Base-by-base conservation (phyloP, 2,888 invertebrate genomes). In the Eumerus sabulonum region DNA sequence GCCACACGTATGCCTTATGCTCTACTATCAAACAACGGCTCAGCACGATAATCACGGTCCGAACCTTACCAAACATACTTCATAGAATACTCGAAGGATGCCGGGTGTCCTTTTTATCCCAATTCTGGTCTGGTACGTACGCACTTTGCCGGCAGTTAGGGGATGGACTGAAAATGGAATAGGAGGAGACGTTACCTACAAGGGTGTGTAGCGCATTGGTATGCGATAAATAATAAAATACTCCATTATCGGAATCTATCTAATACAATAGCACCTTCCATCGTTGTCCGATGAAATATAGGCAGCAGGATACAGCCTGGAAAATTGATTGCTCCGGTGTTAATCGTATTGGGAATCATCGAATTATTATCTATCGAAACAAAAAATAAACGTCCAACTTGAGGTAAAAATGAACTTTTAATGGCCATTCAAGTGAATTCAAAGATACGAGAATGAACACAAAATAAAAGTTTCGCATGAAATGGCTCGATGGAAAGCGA, bases 201-300 rank as follows among this genome's bases (percentile, higher is more conserved):
- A 54, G 50, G 50, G 14, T 27, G 27, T 13, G 48, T 7, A 2
- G 36, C 48, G 59, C 64, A 71, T 54, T 63, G 62, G 47, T 42
- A 72, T 67, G 19, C 62, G 50, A 76, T 76, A 71, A 76, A 76
- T 72, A 71, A 76, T 71, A 66, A 48, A 62, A 71, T 59, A 71
- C 62, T 54, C 64, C 44, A 70, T 70, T 70, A 76, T 66, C 57
- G n/a, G 27, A 4, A 27, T 7, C 27, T 27, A 27, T 27, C 27
- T 27, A 27, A 4, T 7, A 7, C 3, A 27, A 7, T 2, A 7
- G 27, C 27, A n/a, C n/a, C n/a, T n/a, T 27, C 7, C 27, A 27
- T 4, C 27, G 7, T 4, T 27, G 27, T 7, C 27, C 27, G 27
- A 27, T 7, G 7, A 2, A 7, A 27, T 2, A 7, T 27, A 4